phyloP scores from a whole-genome alignment of 2,888 invertebrate genomes.

The Cheilosia pagana region DNA sequence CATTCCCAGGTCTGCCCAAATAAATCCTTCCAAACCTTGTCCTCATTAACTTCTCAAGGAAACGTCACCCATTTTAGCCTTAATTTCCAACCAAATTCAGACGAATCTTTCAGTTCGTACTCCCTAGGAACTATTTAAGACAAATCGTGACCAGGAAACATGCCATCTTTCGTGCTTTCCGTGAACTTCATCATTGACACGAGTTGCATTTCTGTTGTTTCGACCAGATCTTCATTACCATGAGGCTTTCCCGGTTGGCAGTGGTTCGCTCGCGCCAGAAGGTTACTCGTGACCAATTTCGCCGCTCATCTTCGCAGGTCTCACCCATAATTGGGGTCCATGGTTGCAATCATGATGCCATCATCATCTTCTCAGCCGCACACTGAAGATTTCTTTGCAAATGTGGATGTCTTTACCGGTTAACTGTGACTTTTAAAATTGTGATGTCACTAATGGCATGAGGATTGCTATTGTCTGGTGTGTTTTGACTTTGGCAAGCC shows the following conservation, averaged over 20 bases:
- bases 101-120: not conserved
- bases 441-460: constrained; percentile 41
- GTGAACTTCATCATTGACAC: constrained; percentile 67
- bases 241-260: constrained; percentile 27
- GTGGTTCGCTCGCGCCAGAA: constrained; percentile 19
- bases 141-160: constrained; percentile 55
- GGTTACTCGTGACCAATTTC: constrained; percentile 67
- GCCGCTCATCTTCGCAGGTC: constrained; percentile 34
- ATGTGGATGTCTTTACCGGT: constrained; percentile 13
- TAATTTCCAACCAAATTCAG: not conserved
- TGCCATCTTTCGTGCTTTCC: constrained; percentile 36
- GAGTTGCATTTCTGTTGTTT: constrained; percentile 6
- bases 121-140: not conserved
- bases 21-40: not conserved
- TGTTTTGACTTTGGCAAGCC: constrained; percentile 1
- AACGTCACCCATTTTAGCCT: not conserved
- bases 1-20: too few species aligned
- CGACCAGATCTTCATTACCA: constrained; percentile 34
- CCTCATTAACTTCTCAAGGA: not conserved
- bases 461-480: constrained; percentile 23
- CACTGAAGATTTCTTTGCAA: not conserved
- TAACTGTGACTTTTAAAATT: constrained; percentile 9
- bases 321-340: constrained; percentile 48
- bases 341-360: constrained; percentile 32
- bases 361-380: constrained; percentile 17